Evolutionary conservation across 2,888 invertebrate species (phyloP).

Genomic region (Drosophila kambysellisi): DNA sequence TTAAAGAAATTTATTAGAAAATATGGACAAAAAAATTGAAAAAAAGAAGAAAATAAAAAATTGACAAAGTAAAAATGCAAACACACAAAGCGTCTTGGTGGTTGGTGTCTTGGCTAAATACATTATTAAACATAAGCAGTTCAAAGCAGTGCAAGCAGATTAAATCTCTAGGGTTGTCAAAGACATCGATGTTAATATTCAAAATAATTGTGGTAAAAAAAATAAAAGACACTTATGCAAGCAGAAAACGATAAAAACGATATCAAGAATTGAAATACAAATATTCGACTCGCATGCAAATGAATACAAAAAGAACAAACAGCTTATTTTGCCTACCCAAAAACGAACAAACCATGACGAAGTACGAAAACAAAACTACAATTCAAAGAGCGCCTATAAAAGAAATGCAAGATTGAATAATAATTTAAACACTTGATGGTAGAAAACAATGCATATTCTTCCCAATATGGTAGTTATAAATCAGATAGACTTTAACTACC

Average conservation of each 20-base stretch:
- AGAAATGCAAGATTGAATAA: slow-evolving; percentile 40
- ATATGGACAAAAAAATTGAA: background rate
- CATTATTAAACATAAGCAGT: too few relatives aligned
- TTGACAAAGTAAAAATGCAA: background rate
- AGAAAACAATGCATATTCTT: background rate
- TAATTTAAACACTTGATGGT: slow-evolving; percentile 5
- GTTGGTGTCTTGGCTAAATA: slow-evolving; percentile 8
- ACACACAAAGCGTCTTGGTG: background rate
- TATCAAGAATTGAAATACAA: background rate
- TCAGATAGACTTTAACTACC: background rate
- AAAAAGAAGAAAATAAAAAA: background rate
- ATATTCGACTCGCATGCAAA: slow-evolving; percentile 16
- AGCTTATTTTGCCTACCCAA: slow-evolving; percentile 55
- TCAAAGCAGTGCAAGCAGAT: slow-evolving; percentile 36
- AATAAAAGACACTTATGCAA: background rate
- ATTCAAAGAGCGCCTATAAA: slow-evolving; percentile 68
- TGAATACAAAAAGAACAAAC: slow-evolving; percentile 15
- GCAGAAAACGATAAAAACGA: background rate
- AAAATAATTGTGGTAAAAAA: background rate
- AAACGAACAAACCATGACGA: slow-evolving; percentile 41
- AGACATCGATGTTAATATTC: background rate
- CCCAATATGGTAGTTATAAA: background rate
- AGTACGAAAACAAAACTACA: slow-evolving; percentile 54
- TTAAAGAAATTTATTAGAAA: background rate
- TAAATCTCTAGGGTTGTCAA: background rate